Evolutionary conservation across 2,888 invertebrate genomes (phyloP).

Genomic region (Plebejus argus): DNA sequence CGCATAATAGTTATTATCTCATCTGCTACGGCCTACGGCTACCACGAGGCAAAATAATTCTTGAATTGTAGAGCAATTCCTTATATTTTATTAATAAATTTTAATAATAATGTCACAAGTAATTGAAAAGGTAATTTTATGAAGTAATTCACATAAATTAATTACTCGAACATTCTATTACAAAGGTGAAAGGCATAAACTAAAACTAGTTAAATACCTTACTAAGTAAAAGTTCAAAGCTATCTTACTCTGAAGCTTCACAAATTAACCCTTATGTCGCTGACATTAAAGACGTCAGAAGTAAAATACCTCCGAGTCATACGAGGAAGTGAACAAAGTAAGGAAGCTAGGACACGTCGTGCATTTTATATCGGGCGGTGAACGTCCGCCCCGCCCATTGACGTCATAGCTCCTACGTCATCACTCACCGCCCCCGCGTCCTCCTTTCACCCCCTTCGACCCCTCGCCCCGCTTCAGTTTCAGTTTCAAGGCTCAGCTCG

Average conservation of each 20-base stretch:
- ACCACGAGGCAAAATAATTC: too few species aligned
- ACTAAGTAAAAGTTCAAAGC: neutral
- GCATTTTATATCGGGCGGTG: constrained; percentile 38
- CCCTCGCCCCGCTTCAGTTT: neutral
- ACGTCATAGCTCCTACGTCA: constrained; percentile 75
- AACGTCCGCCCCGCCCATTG: constrained; percentile 56
- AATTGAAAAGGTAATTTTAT: too few species aligned
- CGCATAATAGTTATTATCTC: too few species aligned
- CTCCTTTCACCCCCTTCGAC: neutral
- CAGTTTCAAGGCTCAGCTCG: neutral
- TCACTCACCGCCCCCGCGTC: neutral
- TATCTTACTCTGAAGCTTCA: neutral
- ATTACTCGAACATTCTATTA: neutral
- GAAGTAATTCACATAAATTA: neutral
- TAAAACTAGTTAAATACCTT: neutral
- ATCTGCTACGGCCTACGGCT: too few species aligned
- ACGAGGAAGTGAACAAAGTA: constrained; percentile 11
- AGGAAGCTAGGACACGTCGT: neutral
- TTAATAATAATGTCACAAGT: too few species aligned
- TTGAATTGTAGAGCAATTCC: too few species aligned
- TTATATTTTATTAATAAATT: too few species aligned
- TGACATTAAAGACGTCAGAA: neutral
- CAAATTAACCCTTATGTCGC: neutral
- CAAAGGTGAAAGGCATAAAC: too few species aligned
- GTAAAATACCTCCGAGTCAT: neutral